phyloP scores from a whole-genome alignment of 1,140 invertebrate genomes.

The Penaeus indicus region DNA sequence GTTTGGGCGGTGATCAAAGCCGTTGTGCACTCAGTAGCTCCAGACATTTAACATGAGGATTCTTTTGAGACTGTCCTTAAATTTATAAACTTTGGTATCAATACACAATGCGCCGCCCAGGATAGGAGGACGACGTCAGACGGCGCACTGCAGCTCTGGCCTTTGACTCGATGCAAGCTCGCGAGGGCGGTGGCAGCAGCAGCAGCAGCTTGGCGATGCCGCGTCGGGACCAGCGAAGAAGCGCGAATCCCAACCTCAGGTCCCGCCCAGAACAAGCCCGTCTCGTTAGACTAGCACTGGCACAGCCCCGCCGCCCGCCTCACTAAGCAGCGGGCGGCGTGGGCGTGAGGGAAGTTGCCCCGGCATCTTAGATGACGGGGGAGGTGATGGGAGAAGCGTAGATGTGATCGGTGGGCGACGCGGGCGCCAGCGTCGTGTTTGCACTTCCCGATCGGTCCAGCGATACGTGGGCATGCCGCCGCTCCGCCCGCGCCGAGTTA shows the following conservation, averaged over 20 bases:
- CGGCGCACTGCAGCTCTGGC: conserved; percentile 36
- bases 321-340: not conserved
- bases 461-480: conserved; percentile 62
- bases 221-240: not conserved
- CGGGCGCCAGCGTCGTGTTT: conserved; percentile 59
- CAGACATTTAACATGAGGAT: conserved; percentile 18
- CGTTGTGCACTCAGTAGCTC: too few relatives aligned
- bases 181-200: not conserved
- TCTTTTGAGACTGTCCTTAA: conserved; percentile 28
- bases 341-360: not conserved
- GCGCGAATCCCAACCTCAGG: not conserved
- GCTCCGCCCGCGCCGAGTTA: conserved; percentile 42
- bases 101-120: conserved; percentile 36
- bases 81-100: conserved; percentile 53
- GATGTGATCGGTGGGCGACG: conserved; percentile 65
- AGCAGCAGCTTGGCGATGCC: not conserved
- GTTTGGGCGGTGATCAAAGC: too few relatives aligned
- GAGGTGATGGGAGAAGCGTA: conserved; percentile 66
- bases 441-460: conserved; percentile 62
- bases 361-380: conserved; percentile 62
- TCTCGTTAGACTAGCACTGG: conserved; percentile 44
- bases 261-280: conserved; percentile 1
- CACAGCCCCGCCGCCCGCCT: not conserved
- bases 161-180: conserved; percentile 34
- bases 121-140: not conserved